phyloP scores from a whole-genome alignment of 2,113 vertebrate genomes.

The Neodontobutis hainanensis region DNA sequence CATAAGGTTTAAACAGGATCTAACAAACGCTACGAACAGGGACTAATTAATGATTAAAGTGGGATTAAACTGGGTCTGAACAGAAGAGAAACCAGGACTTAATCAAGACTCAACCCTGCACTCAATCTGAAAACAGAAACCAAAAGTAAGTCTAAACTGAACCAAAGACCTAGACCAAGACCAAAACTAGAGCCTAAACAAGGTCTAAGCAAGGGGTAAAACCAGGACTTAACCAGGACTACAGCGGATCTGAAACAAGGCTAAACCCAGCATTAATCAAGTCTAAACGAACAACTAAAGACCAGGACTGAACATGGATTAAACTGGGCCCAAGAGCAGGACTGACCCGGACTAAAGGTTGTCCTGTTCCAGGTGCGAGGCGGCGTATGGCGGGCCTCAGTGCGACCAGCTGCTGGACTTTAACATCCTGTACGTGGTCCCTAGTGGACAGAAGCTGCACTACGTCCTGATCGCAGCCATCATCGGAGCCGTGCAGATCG shows the following conservation, averaged over 20 bases:
- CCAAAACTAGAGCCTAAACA: neutral
- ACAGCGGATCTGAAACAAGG: neutral
- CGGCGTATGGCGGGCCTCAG: conserved; percentile 92
- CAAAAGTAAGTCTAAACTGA: neutral
- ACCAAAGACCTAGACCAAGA: neutral
- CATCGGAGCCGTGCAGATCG: conserved; percentile 97
- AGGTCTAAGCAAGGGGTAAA: neutral
- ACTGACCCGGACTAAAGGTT: neutral
- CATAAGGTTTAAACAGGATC: neutral
- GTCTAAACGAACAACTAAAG: too few species aligned
- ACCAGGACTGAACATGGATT: too few species aligned
- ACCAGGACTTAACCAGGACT: neutral
- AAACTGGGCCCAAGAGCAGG: neutral
- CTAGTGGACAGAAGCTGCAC: conserved; percentile 96
- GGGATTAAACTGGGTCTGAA: neutral
- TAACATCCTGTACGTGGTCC: conserved; percentile 97
- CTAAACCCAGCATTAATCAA: neutral
- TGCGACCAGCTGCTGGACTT: conserved; percentile 95
- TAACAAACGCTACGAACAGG: neutral
- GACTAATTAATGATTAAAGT: neutral
- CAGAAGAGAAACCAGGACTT: neutral
- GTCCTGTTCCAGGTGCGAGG: conserved; percentile 84
- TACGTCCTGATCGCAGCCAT: conserved; percentile 98
- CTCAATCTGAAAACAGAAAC: neutral
- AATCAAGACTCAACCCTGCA: neutral